Conservation (phyloP, 2,888 invertebrate species). For the Aspidapion aeneum region DNA sequence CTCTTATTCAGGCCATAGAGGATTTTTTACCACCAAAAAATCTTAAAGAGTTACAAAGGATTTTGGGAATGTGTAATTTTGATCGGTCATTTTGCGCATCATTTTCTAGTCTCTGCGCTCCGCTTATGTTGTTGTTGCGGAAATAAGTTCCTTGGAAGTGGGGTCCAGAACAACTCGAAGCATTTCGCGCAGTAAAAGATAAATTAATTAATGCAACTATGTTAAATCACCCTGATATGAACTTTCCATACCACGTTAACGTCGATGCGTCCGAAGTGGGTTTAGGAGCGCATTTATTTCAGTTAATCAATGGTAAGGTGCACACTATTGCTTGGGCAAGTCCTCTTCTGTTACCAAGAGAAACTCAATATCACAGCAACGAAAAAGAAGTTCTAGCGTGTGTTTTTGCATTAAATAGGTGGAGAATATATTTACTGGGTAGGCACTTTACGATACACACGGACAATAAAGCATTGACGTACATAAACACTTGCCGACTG, state of each 20-base stretch:
- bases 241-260: background rate
- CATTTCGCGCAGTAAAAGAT: background rate
- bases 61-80: constrained; percentile 24
- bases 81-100: constrained; percentile 3
- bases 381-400: too few relatives aligned
- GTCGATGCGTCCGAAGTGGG: background rate
- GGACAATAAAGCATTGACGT: constrained; percentile 31
- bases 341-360: background rate
- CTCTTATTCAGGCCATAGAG: constrained; percentile 22
- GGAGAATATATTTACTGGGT: too few relatives aligned
- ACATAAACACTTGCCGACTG: constrained; percentile 30
- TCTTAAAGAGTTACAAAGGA: constrained; percentile 21
- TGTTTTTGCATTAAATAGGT: too few relatives aligned
- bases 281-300: background rate
- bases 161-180: constrained; percentile 2
- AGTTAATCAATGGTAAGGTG: background rate
- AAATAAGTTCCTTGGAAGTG: background rate
- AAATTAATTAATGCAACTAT: background rate
- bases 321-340: background rate
- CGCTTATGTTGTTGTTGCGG: constrained; percentile 17
- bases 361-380: too few relatives aligned
- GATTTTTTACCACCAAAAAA: constrained; percentile 13
- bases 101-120: constrained; percentile 8
- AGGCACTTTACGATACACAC: too few relatives aligned
- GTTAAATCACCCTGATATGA: background rate